Base-by-base conservation (phyloP, 2,888 invertebrate species). In the Cosmia pyralina region DNA sequence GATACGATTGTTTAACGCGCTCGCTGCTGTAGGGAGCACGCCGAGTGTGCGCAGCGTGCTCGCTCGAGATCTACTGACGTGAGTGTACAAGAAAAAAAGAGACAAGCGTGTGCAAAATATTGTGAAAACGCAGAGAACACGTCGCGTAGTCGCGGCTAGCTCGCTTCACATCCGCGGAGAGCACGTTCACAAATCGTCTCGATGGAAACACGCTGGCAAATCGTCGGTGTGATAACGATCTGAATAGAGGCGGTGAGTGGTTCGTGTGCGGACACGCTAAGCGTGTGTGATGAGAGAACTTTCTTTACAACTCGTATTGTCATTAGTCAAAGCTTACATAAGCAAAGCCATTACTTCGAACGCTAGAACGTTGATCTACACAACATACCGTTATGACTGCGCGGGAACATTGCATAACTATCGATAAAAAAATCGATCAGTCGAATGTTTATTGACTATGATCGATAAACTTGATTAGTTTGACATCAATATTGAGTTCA, bases 241-340 rank as follows among this genome's bases (percentile, higher is more conserved):
- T 38, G 4, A 38, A 48, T 8, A 34, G 55, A 41, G 38, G 48
- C 41, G 15, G 13, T 15, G 6, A 66, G 15, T 50, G 6, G 67
- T 15, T 22, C 55, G 67, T 34, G 41, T 50, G 28, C 4, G 17
- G 41, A 11, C 28, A 55, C 28, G 8, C 13, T 44, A n/a, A 53
- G 3, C 44, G 8, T 22, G 34, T 22, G 46, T 46, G 28, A 67
- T 52, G 66, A 66, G 55, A 82, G 69, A 74, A 81, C 74, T 81
- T 82, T 81, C 80, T 74, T 82, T 59, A 41, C 17, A 55, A 69
- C 78, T 59, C 34, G 74, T 69, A 82, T 66, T 67, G 46, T 67
- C 82, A 69, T 80, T 74, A 78, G 72, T 62, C 19, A 46, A 73
- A 41, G 52, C 55, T 81, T 81, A 81, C 68, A 82, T 82, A 81